Evolutionary conservation across 2,888 invertebrate genomes (phyloP), one percentile per base, ranked within the genome.

Genomic region (Nasonovia ribisnigri): DNA sequence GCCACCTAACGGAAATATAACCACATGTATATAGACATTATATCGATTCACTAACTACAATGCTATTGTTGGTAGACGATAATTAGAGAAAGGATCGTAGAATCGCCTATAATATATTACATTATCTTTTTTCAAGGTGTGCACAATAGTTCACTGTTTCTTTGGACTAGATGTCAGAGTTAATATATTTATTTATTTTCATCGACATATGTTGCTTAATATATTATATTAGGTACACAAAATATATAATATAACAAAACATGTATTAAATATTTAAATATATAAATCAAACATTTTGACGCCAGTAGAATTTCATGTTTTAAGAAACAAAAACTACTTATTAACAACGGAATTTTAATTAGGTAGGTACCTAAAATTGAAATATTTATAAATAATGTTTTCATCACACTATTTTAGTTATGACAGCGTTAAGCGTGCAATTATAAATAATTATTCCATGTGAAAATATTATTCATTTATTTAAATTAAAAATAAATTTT

Each of bases 1-100:
- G 89, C 90, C 90, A 48, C 84, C 86, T 90, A 89, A 90, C 93
- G 60, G 90, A 67, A 48, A 84, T 90, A 51, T 90, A n/a, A 57
- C 54, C 16, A 86, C 20, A 16, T n/a, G 36, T 67, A 20, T 67
- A 84, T 92, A 57, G 36, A n/a, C 29, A 54, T 24, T 57, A 3
- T 77, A 36, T 90, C n/a, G 29, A 46, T 67, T 46, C 86, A 46
- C 10, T 67, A 90, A 20, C 20, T 67, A 46, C 60, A 20, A 90
- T 60, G n/a, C 42, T 84, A 43, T 90, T 42, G 36, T 88, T 77
- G 77, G 36, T 36, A 77, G 36, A 77, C 29, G n/a, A 77, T 92
- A 92, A 88, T 92, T 88, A 92, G 77, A 42, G 60, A 92, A 92
- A 88, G 67, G 36, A 88, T 92, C 43, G 24, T 77, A 77, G 36